Conservation (phyloP, 1,140 invertebrate genomes). For the Scaptomyza montana region DNA sequence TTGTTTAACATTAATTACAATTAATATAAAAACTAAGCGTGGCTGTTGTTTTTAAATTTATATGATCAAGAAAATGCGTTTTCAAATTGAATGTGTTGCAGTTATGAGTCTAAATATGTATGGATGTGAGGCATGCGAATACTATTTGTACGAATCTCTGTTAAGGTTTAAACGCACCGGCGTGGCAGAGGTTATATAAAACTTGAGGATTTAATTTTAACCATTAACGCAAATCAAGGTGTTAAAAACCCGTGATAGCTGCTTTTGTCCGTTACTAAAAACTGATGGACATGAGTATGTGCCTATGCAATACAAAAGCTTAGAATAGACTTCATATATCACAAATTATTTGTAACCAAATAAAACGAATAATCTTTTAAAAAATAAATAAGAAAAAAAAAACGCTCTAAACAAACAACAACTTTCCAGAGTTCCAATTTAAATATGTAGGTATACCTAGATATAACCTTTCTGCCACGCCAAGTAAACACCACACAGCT, state of each 20-base stretch:
- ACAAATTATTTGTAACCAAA: conserved; percentile 75
- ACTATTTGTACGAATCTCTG: conserved; percentile 52
- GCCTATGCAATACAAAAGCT: conserved; percentile 31
- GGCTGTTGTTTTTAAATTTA: conserved; percentile 74
- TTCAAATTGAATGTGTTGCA: conserved; percentile 69
- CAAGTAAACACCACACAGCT: conserved; percentile 45
- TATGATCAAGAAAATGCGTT: conserved; percentile 78
- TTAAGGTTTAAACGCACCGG: conserved; percentile 26
- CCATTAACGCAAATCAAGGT: conserved; percentile 8
- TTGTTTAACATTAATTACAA: conserved; percentile 79
- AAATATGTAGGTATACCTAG: conserved; percentile 16
- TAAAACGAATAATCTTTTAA: conserved; percentile 47
- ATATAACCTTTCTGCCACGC: conserved; percentile 38
- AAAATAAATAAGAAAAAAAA: conserved; percentile 24
- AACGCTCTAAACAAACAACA: conserved; percentile 38
- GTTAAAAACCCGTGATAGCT: conserved; percentile 21
- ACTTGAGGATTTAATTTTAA: conserved; percentile 1
- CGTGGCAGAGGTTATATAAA: conserved; percentile 25
- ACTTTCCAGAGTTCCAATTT: conserved; percentile 16
- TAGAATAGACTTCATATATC: conserved; percentile 58
- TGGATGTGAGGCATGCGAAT: conserved; percentile 63
- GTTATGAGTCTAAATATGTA: conserved; percentile 55
- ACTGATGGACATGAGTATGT: conserved; percentile 14
- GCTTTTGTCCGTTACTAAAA: conserved; percentile 14
- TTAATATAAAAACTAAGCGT: conserved; percentile 80